Conservation (phyloP, 1,140 invertebrate genomes). For the Rhopalosiphum maidis region DNA sequence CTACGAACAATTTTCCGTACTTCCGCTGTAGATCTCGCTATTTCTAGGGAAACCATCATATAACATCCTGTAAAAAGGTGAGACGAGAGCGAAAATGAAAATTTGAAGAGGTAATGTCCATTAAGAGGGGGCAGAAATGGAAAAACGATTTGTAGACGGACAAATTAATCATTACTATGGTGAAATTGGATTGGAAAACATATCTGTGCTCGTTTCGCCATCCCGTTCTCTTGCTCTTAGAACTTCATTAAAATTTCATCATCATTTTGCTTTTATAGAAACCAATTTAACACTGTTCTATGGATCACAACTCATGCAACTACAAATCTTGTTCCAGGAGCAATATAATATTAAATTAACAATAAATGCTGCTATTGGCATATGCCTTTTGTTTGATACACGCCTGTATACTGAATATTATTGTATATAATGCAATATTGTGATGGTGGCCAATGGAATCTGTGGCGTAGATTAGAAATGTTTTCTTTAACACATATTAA, state of each 20-base stretch:
- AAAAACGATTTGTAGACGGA: slow-evolving; percentile 49
- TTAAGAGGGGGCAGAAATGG: slow-evolving; percentile 25
- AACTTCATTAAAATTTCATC: slow-evolving; percentile 46
- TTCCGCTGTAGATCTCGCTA: not conserved
- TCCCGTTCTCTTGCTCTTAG: not conserved
- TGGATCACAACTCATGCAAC: slow-evolving; percentile 20
- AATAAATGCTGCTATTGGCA: not conserved
- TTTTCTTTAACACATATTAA: not conserved
- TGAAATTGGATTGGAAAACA: slow-evolving; percentile 51
- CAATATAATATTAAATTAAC: not conserved
- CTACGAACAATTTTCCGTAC: not conserved
- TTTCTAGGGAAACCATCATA: not conserved
- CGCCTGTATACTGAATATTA: not conserved
- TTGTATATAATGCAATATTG: not conserved
- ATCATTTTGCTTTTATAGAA: slow-evolving; percentile 42
- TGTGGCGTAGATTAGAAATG: not conserved
- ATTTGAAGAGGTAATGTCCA: slow-evolving; percentile 41
- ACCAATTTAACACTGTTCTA: slow-evolving; percentile 30
- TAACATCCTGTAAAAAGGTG: not conserved
- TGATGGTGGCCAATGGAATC: not conserved
- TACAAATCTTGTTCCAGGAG: too few relatives aligned
- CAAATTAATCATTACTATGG: slow-evolving; percentile 51
- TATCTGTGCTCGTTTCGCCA: slow-evolving; percentile 19
- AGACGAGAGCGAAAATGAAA: slow-evolving; percentile 25
- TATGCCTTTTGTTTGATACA: not conserved